phyloP scores from a whole-genome alignment of 2,113 vertebrate species.

The Bufo gargarizans region DNA sequence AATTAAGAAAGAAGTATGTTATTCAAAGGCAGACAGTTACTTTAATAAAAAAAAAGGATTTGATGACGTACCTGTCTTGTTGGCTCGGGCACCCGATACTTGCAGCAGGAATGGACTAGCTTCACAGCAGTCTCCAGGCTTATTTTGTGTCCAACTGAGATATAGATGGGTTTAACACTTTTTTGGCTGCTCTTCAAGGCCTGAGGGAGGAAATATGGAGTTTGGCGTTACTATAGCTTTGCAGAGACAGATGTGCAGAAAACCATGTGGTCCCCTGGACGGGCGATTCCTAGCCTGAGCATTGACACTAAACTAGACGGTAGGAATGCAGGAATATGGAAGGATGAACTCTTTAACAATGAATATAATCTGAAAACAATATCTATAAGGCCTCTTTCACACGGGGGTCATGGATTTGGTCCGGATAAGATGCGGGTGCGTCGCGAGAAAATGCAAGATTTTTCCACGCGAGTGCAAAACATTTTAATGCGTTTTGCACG shows the following conservation, averaged over 20 bases:
- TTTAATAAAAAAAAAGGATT: no score
- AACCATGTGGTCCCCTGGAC: not conserved
- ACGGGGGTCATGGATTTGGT: no score
- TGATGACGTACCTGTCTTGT: slow-evolving; percentile 84
- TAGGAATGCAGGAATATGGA: not conserved
- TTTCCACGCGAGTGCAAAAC: no score
- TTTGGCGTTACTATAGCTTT: not conserved
- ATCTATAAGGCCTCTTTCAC: no score
- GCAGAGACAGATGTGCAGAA: not conserved
- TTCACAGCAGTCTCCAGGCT: slow-evolving; percentile 81
- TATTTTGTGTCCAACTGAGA: slow-evolving; percentile 89
- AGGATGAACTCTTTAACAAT: no score
- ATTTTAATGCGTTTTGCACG: no score
- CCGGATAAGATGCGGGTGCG: no score
- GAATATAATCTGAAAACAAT: no score
- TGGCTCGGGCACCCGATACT: slow-evolving; percentile 87
- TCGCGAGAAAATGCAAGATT: no score
- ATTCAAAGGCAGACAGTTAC: no score
- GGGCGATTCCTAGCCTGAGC: not conserved
- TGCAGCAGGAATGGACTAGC: slow-evolving; percentile 84
- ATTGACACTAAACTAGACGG: not conserved
- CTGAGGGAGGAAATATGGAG: slow-evolving; percentile 64
- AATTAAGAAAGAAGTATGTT: no score
- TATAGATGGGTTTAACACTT: slow-evolving; percentile 85
- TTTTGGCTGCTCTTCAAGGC: slow-evolving; percentile 78